Conservation (phyloP, 1,140 invertebrate species). For the Zaprionus inermis region DNA sequence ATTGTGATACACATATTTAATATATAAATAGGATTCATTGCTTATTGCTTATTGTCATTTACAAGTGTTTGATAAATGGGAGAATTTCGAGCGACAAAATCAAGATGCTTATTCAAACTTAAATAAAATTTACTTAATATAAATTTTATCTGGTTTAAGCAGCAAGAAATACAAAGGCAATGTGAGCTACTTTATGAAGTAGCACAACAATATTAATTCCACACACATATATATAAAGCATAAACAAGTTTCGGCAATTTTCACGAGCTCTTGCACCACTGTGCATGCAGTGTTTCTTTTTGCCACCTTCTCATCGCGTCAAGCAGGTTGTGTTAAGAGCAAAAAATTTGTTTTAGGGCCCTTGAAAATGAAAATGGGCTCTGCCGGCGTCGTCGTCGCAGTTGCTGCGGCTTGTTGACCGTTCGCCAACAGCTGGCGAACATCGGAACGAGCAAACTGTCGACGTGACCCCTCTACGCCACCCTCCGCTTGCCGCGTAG, state of each 20-base stretch:
- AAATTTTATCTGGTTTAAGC: no score
- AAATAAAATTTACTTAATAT: no score
- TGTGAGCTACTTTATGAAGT: no score
- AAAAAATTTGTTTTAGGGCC: slow-evolving; percentile 73
- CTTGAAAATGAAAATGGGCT: slow-evolving; percentile 77
- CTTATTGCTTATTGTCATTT: no score
- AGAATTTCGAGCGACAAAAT: no score
- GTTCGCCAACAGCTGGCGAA: not conserved
- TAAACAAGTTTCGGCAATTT: not conserved
- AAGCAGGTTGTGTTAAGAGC: slow-evolving; percentile 60
- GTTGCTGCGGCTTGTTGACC: slow-evolving; percentile 53
- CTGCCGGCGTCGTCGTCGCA: slow-evolving; percentile 21
- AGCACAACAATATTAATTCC: no score
- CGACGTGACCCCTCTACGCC: not conserved
- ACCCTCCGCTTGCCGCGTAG: not conserved
- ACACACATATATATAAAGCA: no score
- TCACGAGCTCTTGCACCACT: slow-evolving; percentile 21
- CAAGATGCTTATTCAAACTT: no score
- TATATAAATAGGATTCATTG: no score
- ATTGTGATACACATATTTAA: no score
- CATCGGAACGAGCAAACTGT: slow-evolving; percentile 4
- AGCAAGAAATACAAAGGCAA: no score
- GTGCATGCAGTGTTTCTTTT: slow-evolving; percentile 63
- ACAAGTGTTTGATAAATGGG: no score
- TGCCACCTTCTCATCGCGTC: slow-evolving; percentile 41